These are phyloP conservation scores for Diglossa brunneiventris DNA, from an alignment of 2,113 vertebrate species.

Conservation along the genomic window DNA sequence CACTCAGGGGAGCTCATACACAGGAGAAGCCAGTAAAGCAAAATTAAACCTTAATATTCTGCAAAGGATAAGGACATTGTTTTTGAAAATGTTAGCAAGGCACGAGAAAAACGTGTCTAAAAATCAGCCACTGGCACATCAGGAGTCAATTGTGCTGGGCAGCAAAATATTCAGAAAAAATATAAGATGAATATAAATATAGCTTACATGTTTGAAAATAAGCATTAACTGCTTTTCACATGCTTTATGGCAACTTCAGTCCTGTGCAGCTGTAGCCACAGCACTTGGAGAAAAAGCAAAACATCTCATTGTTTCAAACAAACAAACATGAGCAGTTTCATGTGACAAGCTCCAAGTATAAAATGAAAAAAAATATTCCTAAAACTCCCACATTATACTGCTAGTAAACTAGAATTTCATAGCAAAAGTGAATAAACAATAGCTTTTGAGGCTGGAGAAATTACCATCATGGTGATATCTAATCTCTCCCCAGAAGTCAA, in stretches of 20 bases:
- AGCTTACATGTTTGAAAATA: neutral
- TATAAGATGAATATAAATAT: neutral
- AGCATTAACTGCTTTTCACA: neutral
- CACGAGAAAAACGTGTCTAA: neutral
- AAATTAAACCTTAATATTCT: neutral
- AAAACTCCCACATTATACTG: neutral
- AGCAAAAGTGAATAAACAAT: constrained; percentile 10
- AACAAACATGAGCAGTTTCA: neutral
- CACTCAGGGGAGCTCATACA: neutral
- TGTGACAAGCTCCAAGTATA: neutral
- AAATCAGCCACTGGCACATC: neutral
- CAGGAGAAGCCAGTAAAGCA: neutral
- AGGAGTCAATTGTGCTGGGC: neutral
- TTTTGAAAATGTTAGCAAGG: neutral
- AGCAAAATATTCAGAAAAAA: neutral
- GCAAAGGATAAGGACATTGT: neutral
- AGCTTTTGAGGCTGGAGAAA: constrained; percentile 27
- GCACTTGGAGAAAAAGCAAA: neutral
- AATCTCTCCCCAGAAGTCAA: constrained; percentile 46
- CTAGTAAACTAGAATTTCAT: neutral
- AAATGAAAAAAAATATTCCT: neutral
- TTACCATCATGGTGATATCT: constrained; percentile 28
- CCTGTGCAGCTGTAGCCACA: neutral
- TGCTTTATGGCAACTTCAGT: neutral
- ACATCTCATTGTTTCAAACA: neutral